Conservation (phyloP, 2,888 invertebrate genomes). For the Abscondita cerata region DNA sequence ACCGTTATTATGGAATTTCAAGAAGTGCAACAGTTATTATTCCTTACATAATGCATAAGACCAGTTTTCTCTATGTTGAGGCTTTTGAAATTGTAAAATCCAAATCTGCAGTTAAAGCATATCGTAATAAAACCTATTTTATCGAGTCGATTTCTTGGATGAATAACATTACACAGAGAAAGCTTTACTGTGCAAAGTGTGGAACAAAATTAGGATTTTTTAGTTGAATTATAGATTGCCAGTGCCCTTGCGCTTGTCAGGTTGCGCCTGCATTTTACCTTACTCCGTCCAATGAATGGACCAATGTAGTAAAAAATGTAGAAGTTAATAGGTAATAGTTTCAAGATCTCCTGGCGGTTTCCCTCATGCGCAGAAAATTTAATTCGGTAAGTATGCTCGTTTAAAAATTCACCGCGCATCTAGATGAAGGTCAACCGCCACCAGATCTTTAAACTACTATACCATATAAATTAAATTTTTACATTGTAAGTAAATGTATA, state of each 20-base stretch:
- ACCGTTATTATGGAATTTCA: conserved; percentile 92
- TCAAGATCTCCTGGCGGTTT: no score
- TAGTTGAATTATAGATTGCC: conserved; percentile 90
- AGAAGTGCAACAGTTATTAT: conserved; percentile 88
- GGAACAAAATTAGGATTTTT: conserved; percentile 85
- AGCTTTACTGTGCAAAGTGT: conserved; percentile 87
- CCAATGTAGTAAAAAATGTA: conserved; percentile 87
- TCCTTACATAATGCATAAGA: conserved; percentile 81
- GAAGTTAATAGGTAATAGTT: no score
- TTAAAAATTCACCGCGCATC: no score
- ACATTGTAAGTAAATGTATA: no score
- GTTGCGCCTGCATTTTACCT: conserved; percentile 92
- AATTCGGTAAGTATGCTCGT: no score
- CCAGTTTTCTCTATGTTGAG: no score
- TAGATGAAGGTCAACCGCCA: no score
- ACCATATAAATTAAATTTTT: conserved; percentile 39
- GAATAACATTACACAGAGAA: conserved; percentile 78
- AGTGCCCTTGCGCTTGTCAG: conserved; percentile 89
- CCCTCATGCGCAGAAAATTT: no score
- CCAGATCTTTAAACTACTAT: no score
- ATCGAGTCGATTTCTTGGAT: conserved; percentile 93
- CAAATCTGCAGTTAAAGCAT: conserved; percentile 44
- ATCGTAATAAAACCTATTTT: conserved; percentile 80
- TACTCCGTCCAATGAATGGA: conserved; percentile 88
- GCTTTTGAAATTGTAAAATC: no score